Percentiles rank a stretch among this genome's conserved stretches.
Conservation (phyloP, 1,140 invertebrate species). For the Polypedilum pembai region DNA sequence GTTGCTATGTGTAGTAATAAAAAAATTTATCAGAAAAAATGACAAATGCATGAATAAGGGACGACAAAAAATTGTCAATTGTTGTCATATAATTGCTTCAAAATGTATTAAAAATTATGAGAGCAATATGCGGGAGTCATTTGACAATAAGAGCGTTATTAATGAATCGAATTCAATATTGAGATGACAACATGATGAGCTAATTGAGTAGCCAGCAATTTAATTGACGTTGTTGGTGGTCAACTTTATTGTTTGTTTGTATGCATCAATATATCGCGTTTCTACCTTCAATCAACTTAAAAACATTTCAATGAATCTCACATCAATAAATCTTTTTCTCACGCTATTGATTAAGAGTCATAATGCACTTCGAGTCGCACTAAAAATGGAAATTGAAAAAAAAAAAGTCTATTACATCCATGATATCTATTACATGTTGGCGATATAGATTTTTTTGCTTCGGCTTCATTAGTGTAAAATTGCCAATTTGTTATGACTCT, state of each 20-base stretch:
- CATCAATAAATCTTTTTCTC: conserved; percentile 18
- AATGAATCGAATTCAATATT: neutral
- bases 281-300: neutral
- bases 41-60: conserved; percentile 10
- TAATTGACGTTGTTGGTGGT: neutral
- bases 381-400: conserved; percentile 15
- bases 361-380: neutral
- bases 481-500: conserved; percentile 12
- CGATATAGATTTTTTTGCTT: conserved; percentile 13
- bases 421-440: neutral
- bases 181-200: neutral
- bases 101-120: neutral
- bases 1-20: neutral
- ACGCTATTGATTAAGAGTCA: conserved; percentile 3
- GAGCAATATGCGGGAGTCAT: neutral
- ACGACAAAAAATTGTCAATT: conserved; percentile 12
- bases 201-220: neutral
- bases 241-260: neutral
- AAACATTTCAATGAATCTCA: neutral
- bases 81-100: neutral
- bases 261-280: too few species aligned
- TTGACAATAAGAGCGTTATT: neutral
- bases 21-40: neutral
- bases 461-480: neutral
- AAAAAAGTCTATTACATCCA: neutral